Conservation (phyloP, 2,888 invertebrate species). For the Fabriciana adippe region DNA sequence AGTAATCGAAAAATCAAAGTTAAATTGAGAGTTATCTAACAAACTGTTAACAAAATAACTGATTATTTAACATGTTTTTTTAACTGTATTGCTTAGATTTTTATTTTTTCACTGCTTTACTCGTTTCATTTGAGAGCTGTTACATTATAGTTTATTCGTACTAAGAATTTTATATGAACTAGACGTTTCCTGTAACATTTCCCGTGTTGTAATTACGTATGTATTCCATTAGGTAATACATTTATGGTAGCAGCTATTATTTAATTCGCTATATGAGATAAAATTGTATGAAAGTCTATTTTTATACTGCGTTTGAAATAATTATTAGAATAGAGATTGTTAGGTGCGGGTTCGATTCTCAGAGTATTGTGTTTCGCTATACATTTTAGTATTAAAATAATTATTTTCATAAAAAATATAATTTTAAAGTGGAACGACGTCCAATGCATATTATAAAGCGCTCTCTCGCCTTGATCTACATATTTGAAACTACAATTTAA, state of each 20-base stretch:
- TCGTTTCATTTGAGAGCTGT: background rate
- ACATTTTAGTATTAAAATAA: no score
- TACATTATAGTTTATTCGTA: background rate
- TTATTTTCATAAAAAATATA: background rate
- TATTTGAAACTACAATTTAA: constrained; percentile 21
- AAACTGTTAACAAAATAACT: background rate
- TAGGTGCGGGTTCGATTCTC: no score
- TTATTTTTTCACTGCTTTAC: constrained; percentile 1
- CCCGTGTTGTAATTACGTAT: no score
- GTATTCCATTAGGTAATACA: no score
- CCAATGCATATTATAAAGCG: constrained; percentile 23
- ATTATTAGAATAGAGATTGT: no score
- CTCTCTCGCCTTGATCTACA: constrained; percentile 30
- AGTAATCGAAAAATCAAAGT: constrained; percentile 13
- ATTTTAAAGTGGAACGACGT: constrained; percentile 10
- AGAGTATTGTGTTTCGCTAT: no score
- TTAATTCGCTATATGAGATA: no score
- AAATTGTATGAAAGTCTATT: no score
- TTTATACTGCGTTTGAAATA: no score
- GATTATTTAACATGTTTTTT: constrained; percentile 10
- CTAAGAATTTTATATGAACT: no score
- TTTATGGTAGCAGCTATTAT: no score
- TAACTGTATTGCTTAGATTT: background rate
- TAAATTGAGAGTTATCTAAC: constrained; percentile 12
- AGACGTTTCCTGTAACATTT: no score